Conservation (phyloP, 1,140 invertebrate species). For the Trigoniulus corallinus region DNA sequence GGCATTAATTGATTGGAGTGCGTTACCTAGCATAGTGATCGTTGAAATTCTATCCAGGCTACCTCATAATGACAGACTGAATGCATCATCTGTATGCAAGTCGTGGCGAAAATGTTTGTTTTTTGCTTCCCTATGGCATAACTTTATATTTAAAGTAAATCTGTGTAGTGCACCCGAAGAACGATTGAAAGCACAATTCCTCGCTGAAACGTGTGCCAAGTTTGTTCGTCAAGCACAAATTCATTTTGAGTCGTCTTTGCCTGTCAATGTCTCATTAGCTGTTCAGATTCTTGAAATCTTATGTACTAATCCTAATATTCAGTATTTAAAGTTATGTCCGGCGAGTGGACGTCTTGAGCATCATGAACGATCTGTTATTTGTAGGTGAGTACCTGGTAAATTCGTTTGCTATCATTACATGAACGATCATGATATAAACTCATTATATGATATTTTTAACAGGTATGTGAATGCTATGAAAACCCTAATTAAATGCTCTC, state of each 20-base stretch:
- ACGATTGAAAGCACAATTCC: constrained; percentile 18
- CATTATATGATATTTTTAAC: constrained; percentile 7
- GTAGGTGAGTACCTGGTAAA: background rate
- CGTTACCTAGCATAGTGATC: constrained; percentile 26
- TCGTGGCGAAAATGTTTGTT: constrained; percentile 27
- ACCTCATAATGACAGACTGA: constrained; percentile 22
- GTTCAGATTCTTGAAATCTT: background rate
- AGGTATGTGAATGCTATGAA: constrained; percentile 22
- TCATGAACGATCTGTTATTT: background rate
- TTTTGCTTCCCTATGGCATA: constrained; percentile 24
- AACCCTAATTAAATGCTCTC: constrained; percentile 19
- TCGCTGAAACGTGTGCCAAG: constrained; percentile 22
- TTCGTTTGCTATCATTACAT: too few species aligned
- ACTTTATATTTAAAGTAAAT: constrained; percentile 20
- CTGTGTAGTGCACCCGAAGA: constrained; percentile 8
- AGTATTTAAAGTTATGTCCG: background rate
- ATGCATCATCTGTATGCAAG: constrained; percentile 23
- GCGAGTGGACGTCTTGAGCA: constrained; percentile 3
- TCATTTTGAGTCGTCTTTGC: constrained; percentile 21
- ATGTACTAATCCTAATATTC: background rate
- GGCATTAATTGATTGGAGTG: constrained; percentile 10
- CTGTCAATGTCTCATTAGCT: constrained; percentile 16
- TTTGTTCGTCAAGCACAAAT: constrained; percentile 23
- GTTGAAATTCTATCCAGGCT: constrained; percentile 27
- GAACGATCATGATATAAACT: too few species aligned